These are phyloP conservation scores for Trochalopteron elliotii DNA, from an alignment of 2,113 vertebrate genomes.

Conservation along the genomic window DNA sequence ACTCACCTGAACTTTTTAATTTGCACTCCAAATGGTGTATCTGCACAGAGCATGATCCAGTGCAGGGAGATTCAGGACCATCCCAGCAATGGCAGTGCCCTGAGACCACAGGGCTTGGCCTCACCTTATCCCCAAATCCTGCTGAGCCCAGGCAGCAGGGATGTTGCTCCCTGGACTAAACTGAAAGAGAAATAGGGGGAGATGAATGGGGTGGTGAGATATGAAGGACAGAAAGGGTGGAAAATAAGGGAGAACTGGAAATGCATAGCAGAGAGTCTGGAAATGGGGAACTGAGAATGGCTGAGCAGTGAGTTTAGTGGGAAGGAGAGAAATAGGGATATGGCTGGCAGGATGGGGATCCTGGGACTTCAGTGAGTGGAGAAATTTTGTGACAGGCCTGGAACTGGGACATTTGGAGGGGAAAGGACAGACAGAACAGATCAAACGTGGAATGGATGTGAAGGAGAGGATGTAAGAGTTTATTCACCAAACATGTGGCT, in stretches of 20 bases:
- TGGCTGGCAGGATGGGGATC: not conserved
- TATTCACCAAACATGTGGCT: not conserved
- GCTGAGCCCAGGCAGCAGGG: not conserved
- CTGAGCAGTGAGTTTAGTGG: not conserved
- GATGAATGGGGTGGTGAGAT: not conserved
- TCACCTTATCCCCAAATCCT: rapidly evolving
- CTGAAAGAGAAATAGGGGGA: not conserved
- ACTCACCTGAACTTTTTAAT: not conserved
- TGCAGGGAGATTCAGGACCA: not conserved
- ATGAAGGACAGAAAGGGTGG: not conserved
- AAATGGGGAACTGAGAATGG: not conserved
- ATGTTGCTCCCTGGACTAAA: not conserved
- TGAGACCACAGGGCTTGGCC: not conserved
- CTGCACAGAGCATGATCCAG: not conserved
- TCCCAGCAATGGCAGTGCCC: rapidly evolving
- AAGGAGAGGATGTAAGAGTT: not conserved
- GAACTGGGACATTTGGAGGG: not conserved
- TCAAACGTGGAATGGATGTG: not conserved
- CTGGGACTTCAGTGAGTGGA: not conserved
- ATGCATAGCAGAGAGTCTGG: not conserved
- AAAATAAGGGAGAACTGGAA: not conserved
- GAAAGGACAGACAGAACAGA: not conserved
- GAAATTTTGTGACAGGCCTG: too few relatives aligned
- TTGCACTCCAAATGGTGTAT: not conserved
- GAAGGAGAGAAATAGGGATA: not conserved